phyloP scores from a whole-genome alignment of 2,888 invertebrate genomes.

The Ophonus ardosiacus region DNA sequence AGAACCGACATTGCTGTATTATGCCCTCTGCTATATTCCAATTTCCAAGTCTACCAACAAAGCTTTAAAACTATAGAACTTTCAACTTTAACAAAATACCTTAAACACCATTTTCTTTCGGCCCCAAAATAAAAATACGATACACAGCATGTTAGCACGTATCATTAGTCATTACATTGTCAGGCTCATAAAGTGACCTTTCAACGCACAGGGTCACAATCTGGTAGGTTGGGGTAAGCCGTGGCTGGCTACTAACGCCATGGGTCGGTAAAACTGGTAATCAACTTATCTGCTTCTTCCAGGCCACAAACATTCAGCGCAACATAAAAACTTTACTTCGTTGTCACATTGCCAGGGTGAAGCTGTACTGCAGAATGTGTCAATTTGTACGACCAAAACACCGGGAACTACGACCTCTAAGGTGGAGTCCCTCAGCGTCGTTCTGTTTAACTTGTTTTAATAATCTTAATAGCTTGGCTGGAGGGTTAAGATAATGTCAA shows the following conservation, averaged over 20 bases:
- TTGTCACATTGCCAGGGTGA: slow-evolving; percentile 38
- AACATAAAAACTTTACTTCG: slow-evolving; percentile 61
- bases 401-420: background rate
- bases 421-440: slow-evolving; percentile 14
- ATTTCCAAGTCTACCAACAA: slow-evolving; percentile 16
- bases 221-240: background rate
- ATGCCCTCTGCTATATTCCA: background rate
- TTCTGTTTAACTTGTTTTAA: slow-evolving; percentile 42
- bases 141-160: slow-evolving; percentile 22
- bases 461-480: slow-evolving; percentile 33
- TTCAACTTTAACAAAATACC: slow-evolving; percentile 20
- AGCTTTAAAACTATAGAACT: slow-evolving; percentile 36
- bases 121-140: slow-evolving; percentile 36
- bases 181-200: slow-evolving; percentile 37
- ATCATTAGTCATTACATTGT: slow-evolving; percentile 46
- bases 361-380: slow-evolving; percentile 52
- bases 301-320: slow-evolving; percentile 61
- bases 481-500: slow-evolving; percentile 21
- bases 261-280: slow-evolving; percentile 56
- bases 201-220: background rate
- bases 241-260: slow-evolving; percentile 18
- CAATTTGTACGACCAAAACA: slow-evolving; percentile 35
- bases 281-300: slow-evolving; percentile 64
- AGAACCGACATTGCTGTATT: background rate
- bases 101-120: background rate